Conservation (phyloP, 2,797 vertebrate genomes). For the Cyprinella venusta region DNA sequence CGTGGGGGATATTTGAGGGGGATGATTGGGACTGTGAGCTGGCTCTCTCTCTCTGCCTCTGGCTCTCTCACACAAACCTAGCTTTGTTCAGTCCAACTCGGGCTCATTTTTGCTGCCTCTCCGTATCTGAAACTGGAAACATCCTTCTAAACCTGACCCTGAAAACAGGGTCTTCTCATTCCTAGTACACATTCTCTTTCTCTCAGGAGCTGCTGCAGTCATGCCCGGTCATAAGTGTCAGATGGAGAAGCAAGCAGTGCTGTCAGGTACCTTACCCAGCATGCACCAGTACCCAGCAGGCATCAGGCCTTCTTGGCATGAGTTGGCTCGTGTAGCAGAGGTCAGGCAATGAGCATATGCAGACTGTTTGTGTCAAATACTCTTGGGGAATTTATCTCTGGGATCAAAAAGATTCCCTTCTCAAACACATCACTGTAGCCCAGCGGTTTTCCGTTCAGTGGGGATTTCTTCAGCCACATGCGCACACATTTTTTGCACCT, state of each 20-base stretch:
- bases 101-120: conserved; percentile 73
- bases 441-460: not conserved
- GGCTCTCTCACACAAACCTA: conserved; percentile 79
- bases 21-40: conserved; percentile 76
- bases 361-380: conserved; percentile 41
- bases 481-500: not conserved
- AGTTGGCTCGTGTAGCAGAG: conserved; percentile 60
- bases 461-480: not conserved
- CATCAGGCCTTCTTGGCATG: conserved; percentile 63
- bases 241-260: conserved; percentile 91
- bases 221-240: conserved; percentile 86
- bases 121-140: conserved; percentile 81
- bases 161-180: conserved; percentile 65
- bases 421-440: conserved; percentile 15
- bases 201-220: conserved; percentile 91
- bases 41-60: conserved; percentile 65
- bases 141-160: conserved; percentile 75
- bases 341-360: conserved; percentile 60
- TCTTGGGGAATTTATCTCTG: conserved; percentile 42
- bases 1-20: conserved; percentile 93
- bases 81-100: conserved; percentile 86
- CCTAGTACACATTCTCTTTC: conserved; percentile 44
- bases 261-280: conserved; percentile 85
- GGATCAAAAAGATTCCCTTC: conserved; percentile 36
- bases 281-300: conserved; percentile 41